Conservation (phyloP, 2,888 invertebrate genomes). For the Nycteola revayana region DNA sequence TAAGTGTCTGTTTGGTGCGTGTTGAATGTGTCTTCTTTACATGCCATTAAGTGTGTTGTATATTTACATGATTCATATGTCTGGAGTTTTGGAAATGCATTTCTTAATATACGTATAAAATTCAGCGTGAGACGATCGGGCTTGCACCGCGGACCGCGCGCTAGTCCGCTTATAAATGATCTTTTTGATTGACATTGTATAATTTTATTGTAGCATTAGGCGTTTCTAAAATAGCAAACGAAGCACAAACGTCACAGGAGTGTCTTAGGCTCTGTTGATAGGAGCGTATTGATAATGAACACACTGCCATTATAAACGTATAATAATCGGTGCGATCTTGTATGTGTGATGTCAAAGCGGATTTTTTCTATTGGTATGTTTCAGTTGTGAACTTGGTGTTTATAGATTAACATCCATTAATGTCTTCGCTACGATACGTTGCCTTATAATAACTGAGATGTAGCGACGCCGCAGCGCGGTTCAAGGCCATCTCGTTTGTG, state of each 20-base stretch:
- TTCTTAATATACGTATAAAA: slow-evolving; percentile 74
- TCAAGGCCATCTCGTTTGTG: slow-evolving; percentile 46
- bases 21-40: slow-evolving; percentile 76
- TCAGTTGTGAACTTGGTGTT: slow-evolving; percentile 35
- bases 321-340: slow-evolving; percentile 53
- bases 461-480: slow-evolving; percentile 18
- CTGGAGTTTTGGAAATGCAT: slow-evolving; percentile 73
- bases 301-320: slow-evolving; percentile 76
- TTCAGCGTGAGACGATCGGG: slow-evolving; percentile 61
- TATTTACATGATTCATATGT: slow-evolving; percentile 66
- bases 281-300: slow-evolving; percentile 60
- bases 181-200: slow-evolving; percentile 45
- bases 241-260: slow-evolving; percentile 74
- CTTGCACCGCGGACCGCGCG: slow-evolving; percentile 76
- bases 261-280: slow-evolving; percentile 57
- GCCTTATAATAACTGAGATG: slow-evolving; percentile 68
- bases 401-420: slow-evolving; percentile 43
- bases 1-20: slow-evolving; percentile 69
- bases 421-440: slow-evolving; percentile 58
- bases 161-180: slow-evolving; percentile 57
- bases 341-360: slow-evolving; percentile 51
- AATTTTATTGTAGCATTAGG: slow-evolving; percentile 66
- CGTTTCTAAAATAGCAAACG: slow-evolving; percentile 55
- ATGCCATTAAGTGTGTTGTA: slow-evolving; percentile 68
- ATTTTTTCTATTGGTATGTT: slow-evolving; percentile 40